These are phyloP conservation scores for Pseudococcus viburni DNA, from an alignment of 2,888 invertebrate species.

Conservation along the genomic window DNA sequence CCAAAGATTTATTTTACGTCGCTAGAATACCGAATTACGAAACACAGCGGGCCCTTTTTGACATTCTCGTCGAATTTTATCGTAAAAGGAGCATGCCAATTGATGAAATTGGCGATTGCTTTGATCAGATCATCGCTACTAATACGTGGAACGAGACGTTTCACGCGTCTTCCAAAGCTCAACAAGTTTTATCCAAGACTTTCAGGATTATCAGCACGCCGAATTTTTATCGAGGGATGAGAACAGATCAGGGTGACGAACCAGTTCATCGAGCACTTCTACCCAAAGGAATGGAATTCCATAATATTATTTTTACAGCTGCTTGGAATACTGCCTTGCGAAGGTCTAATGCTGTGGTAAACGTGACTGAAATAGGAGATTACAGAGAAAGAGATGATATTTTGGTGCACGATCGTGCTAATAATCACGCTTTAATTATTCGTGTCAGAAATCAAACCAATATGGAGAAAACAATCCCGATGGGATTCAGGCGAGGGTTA, in stretches of 20 bases:
- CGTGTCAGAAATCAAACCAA: not conserved
- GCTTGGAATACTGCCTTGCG: not conserved
- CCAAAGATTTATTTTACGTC: not conserved
- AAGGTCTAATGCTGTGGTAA: not conserved
- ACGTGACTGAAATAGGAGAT: not conserved
- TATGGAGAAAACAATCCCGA: not conserved
- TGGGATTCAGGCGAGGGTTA: not conserved
- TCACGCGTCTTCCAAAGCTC: not conserved
- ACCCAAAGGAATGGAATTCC: not conserved
- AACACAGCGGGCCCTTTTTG: not conserved
- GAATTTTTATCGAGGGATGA: not conserved
- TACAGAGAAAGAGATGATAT: not conserved
- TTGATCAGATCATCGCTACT: not conserved
- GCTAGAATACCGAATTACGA: not conserved
- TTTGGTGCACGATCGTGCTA: not conserved
- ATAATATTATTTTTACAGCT: not conserved
- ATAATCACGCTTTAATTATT: not conserved
- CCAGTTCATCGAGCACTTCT: not conserved
- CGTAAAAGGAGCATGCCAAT: not conserved
- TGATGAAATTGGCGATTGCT: not conserved
- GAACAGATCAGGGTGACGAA: not conserved
- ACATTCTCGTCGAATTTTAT: not conserved
- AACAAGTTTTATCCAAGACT: not conserved
- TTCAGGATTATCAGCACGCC: not conserved
- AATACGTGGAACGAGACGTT: not conserved